Percentiles rank a stretch among this genome's conserved stretches.
These are phyloP conservation scores for Acestrorhynchus altus DNA, from an alignment of 2,797 vertebrate species.

Conservation along the genomic window DNA sequence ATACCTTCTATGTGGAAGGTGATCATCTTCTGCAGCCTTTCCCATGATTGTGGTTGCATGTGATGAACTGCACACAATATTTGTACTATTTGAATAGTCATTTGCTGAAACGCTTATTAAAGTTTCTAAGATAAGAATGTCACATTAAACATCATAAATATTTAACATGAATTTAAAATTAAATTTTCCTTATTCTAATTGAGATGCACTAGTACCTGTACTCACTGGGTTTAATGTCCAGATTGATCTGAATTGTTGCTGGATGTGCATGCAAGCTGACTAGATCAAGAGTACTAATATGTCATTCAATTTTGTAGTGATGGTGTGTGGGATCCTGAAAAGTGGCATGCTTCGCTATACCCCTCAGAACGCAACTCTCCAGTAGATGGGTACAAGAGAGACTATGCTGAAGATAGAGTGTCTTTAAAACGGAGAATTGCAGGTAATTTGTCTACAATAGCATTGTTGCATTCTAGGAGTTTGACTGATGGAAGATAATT, in stretches of 20 bases:
- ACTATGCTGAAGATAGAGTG: conserved; percentile 86
- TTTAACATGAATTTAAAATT: too few relatives aligned
- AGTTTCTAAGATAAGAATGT: too few relatives aligned
- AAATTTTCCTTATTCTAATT: too few relatives aligned
- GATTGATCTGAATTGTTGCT: not conserved
- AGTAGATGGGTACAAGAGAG: conserved; percentile 91
- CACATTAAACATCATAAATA: too few relatives aligned
- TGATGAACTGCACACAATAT: too few relatives aligned
- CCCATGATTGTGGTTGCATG: too few relatives aligned
- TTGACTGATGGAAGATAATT: too few relatives aligned
- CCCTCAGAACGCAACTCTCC: conserved; percentile 92
- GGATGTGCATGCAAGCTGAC: not conserved
- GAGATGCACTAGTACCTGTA: too few relatives aligned
- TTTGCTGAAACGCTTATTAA: too few relatives aligned
- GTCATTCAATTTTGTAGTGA: conserved; percentile 78
- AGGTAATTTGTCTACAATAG: conserved; percentile 73
- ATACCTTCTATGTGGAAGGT: too few relatives aligned
- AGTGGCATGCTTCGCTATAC: conserved; percentile 97
- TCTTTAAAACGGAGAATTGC: conserved; percentile 90
- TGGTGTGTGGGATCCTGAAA: conserved; percentile 98
- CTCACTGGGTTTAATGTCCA: not conserved
- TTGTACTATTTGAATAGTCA: too few relatives aligned
- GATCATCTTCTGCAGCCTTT: too few relatives aligned
- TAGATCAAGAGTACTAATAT: not conserved
- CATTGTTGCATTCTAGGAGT: not conserved